Evolutionary conservation across 2,113 vertebrate species (phyloP), one percentile per base, ranked within the genome.

Genomic region (Thalassarche chlororhynchos): DNA sequence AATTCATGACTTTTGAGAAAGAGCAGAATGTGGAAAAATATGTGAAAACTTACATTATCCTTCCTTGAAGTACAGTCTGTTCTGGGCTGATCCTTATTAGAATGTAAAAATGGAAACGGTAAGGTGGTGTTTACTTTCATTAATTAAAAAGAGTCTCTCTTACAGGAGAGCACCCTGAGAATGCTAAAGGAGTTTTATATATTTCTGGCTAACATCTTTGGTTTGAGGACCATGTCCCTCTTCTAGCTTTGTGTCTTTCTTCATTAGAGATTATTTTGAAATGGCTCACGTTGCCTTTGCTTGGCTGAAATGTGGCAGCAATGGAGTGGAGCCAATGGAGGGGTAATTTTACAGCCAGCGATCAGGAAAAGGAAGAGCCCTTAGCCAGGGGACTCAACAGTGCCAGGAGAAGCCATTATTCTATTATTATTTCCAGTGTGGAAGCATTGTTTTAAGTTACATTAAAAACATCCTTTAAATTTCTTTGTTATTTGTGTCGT

Each of bases 401-500:
- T 95, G 82, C 94, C 97, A 97, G 94, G 81, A 94, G 69, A 14
- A 89, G 75, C 71, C 88, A 95, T 90, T 95, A 94, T 96, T 96
- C 88, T 92, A 76, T 94, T 97, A 96, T 93, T 96, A 93, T 97
- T 97, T 96, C 91, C 85, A 87, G 68, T 69, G 71, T 96, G 64
- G 49, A 89, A 92, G 86, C 81, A 96, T 94, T 98, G 97, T 98
- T 97, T 96, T 87, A 96, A 87, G 80, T 82, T 89, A 87, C 60
- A 92, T 96, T 90, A 92, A 95, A 97, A 98, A 94, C 95, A 96
- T 97, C 96, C 94, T 96, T 93, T 95, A 83, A 88, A 89, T 80
- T 71, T 89, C 77, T 93, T 92, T 90, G 74, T 93, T 94, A 58
- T 86, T 92, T 91, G 36, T 89, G 69, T 78, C 14, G 9, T 95